These are phyloP conservation scores for Orthonevra nobilis DNA, from an alignment of 2,888 invertebrate genomes.

Conservation along the genomic window DNA sequence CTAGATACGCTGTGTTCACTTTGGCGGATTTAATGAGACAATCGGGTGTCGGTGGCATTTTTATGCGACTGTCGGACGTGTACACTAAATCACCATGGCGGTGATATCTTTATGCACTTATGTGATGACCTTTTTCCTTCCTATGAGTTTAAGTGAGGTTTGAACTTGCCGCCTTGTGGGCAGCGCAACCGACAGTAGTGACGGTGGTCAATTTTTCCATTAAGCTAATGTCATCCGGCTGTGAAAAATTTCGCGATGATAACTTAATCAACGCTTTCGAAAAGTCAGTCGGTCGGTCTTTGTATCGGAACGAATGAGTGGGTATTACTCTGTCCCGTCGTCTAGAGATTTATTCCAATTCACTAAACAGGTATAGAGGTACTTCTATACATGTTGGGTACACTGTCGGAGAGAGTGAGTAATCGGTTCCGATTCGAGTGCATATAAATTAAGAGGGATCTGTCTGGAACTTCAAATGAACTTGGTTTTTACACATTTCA, in stretches of 20 bases:
- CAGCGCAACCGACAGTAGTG: neutral
- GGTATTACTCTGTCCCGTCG: too few species aligned
- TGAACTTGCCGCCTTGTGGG: constrained; percentile 45
- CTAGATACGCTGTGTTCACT: constrained; percentile 5
- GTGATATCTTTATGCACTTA: constrained; percentile 57
- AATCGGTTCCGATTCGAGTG: too few species aligned
- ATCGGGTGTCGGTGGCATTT: constrained; percentile 65
- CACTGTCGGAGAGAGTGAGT: too few species aligned
- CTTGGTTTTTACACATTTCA: too few species aligned
- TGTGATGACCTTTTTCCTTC: constrained; percentile 63
- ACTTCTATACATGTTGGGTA: too few species aligned
- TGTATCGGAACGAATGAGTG: too few species aligned
- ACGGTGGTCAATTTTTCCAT: constrained; percentile 61
- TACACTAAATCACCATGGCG: constrained; percentile 51
- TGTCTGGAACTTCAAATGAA: too few species aligned
- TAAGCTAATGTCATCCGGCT: constrained; percentile 61
- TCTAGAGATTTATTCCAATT: too few species aligned
- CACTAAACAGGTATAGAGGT: too few species aligned
- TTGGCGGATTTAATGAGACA: constrained; percentile 64
- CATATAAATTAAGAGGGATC: too few species aligned
- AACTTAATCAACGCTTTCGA: constrained; percentile 61
- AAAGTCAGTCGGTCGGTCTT: constrained; percentile 50
- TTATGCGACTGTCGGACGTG: constrained; percentile 50
- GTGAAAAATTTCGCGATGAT: constrained; percentile 49
- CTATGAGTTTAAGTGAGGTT: constrained; percentile 25